phyloP scores from a whole-genome alignment of 2,797 vertebrate genomes.

The Margarornis squamiger region DNA sequence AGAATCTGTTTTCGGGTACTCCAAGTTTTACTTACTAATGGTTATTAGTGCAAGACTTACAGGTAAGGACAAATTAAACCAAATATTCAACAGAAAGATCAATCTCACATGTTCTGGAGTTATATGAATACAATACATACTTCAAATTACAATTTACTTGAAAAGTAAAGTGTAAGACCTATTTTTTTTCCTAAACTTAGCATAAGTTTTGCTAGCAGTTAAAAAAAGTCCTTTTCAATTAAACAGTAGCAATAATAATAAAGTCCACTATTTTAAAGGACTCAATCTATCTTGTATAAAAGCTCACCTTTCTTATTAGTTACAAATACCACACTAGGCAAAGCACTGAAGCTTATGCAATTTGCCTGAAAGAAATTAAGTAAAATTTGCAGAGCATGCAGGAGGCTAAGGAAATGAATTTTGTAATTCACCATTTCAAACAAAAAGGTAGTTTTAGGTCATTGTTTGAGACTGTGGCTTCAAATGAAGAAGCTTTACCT shows the following conservation, averaged over 20 bases:
- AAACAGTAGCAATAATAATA: neutral
- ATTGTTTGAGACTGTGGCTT: neutral
- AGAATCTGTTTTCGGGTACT: neutral
- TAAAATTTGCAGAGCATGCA: neutral
- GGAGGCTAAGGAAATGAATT: neutral
- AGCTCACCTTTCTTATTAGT: neutral
- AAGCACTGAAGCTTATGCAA: neutral
- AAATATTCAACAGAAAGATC: neutral
- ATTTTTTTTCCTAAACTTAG: neutral
- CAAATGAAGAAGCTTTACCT: neutral
- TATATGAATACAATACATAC: neutral
- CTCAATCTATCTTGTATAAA: neutral
- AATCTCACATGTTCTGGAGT: neutral
- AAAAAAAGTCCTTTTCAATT: neutral
- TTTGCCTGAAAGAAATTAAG: slow-evolving; percentile 25
- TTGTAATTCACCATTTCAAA: neutral
- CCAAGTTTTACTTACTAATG: neutral
- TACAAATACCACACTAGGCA: neutral
- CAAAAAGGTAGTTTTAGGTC: slow-evolving; percentile 44
- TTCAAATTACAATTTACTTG: neutral
- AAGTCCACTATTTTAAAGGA: neutral
- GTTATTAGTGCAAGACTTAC: neutral
- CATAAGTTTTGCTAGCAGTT: neutral
- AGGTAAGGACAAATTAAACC: neutral
- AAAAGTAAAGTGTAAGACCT: neutral